A percentile compares a stretch with the other conserved stretches of the same genome.
phyloP scores from a whole-genome alignment of 1,140 invertebrate species.

The Drosophila baimaii region DNA sequence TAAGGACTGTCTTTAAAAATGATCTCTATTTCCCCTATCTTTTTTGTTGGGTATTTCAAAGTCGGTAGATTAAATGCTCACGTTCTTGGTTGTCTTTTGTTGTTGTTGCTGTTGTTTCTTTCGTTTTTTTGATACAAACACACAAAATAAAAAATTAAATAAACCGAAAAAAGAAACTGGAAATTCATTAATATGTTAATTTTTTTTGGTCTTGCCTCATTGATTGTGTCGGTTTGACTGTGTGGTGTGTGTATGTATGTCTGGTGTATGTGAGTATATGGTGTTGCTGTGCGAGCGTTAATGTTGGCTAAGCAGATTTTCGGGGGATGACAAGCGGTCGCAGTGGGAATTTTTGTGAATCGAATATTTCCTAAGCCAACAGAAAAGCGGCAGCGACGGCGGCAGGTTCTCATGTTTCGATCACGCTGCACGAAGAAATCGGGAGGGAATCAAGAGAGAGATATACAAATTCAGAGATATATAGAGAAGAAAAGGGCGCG shows the following conservation, averaged over 20 bases:
- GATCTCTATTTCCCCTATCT: background rate
- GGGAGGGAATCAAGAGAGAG: too few species aligned
- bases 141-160: slow-evolving; percentile 50
- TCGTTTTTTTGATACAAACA: slow-evolving; percentile 38
- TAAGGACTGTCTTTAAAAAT: too few species aligned
- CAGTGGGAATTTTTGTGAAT: slow-evolving; percentile 44
- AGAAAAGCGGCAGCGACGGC: slow-evolving; percentile 5
- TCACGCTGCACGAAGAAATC: slow-evolving; percentile 19
- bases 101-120: slow-evolving; percentile 3
- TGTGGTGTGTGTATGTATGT: slow-evolving; percentile 1
- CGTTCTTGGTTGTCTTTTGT: slow-evolving; percentile 22
- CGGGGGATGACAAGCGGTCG: slow-evolving; percentile 25
- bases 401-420: slow-evolving; percentile 38
- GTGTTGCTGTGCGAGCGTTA: slow-evolving; percentile 14
- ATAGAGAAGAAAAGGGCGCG: slow-evolving; percentile 37
- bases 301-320: slow-evolving; percentile 53
- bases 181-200: slow-evolving; percentile 83
- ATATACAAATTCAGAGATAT: background rate
- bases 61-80: slow-evolving; percentile 12
- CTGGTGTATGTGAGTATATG: slow-evolving; percentile 1
- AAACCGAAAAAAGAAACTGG: slow-evolving; percentile 68
- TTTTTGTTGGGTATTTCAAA: slow-evolving; percentile 15
- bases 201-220: slow-evolving; percentile 62
- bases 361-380: slow-evolving; percentile 27
- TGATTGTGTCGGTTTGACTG: slow-evolving; percentile 45